These are phyloP conservation scores for Anniella stebbinsi DNA, from an alignment of 2,797 vertebrate species.

Conservation along the genomic window DNA sequence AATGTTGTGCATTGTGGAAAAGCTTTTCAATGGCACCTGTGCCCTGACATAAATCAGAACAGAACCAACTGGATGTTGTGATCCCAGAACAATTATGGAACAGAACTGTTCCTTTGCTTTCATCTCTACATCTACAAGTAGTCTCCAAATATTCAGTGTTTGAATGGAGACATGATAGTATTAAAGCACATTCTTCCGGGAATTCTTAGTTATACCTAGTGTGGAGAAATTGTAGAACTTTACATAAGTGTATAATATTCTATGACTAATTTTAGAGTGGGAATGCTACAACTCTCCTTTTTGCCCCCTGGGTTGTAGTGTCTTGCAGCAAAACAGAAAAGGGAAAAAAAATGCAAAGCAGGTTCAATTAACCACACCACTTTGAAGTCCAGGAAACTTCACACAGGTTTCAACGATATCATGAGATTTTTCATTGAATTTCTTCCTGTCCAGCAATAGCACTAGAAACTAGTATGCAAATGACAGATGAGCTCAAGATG, in stretches of 20 bases:
- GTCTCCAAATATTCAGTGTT: not conserved
- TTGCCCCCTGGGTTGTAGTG: not conserved
- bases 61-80: not conserved
- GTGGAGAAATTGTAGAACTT: not conserved
- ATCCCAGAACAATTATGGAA: not conserved
- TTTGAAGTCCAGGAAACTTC: not conserved
- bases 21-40: not conserved
- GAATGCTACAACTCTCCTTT: not conserved
- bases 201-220: not conserved
- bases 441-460: not conserved
- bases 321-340: not conserved
- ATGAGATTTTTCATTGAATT: not conserved
- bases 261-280: not conserved
- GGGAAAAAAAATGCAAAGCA: not conserved
- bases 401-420: not conserved
- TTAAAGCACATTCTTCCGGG: not conserved
- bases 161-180: not conserved
- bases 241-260: not conserved
- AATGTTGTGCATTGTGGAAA: not conserved
- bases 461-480: not conserved
- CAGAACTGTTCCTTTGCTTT: not conserved
- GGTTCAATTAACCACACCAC: not conserved
- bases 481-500: not conserved
- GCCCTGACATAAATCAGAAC: no score
- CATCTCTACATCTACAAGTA: not conserved